Base-by-base conservation (phyloP, 2,797 vertebrate genomes). In the Alauda arvensis region DNA sequence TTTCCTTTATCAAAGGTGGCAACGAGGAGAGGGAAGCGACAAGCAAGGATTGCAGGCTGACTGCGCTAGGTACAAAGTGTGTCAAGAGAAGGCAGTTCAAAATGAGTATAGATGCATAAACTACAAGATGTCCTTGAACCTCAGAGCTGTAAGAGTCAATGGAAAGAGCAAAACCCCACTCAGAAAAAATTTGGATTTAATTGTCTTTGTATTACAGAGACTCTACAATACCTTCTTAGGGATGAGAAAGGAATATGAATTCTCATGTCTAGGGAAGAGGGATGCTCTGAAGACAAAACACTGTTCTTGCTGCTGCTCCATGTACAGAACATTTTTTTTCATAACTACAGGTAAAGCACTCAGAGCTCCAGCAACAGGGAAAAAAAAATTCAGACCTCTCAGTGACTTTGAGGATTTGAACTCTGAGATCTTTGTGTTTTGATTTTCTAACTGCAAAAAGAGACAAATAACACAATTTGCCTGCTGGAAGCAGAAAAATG, bases 211-310 rank as follows among this genome's bases (percentile, higher is more conserved):
- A 24, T 16, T 65, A 31, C n/a, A 70, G 51, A 69, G 18, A 16
- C 26, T 28, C 10, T 37, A 4, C 14, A 28, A 14, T 12, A 13
- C 4, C 31, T 67, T 42, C 26, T 29, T 51, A 13, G 16, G 24
- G 25, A 9, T 2, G 2, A 29, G 23, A 46, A 83, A 45, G 26
- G 34, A 80, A 49, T 21, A 16, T 61, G 40, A 77, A 61, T 6
- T 6, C 26, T 53, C 4, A 0, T 1, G 8, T 46, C 7, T 21
- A 14, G 55, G n/a, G 56, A 88, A 45, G 15, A 83, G 10, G 12
- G 39, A 45, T 53, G 45, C 16, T 72, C 29, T 31, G 0, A 0
- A 56, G 20, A 66, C 7, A 39, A 62, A 57, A 8, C 1, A 2
- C 28, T 55, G 60, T 24, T 28, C 28, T 69, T 11, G 12, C 9